Base-by-base conservation (phyloP, 1,140 invertebrate species). In the Ptiloglossa arizonensis region DNA sequence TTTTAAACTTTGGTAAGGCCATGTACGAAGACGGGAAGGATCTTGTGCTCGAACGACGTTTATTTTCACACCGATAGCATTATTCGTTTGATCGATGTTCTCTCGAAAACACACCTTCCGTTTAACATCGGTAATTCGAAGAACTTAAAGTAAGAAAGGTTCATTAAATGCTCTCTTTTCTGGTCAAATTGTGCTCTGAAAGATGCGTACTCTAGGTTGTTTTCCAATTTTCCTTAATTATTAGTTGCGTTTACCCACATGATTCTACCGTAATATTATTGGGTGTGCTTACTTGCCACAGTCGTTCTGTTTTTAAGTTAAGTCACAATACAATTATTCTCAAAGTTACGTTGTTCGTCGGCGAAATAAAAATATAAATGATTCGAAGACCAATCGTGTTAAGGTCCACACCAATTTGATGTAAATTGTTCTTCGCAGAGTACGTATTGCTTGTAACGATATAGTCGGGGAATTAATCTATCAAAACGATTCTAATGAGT, bases 1-100 rank as follows among this genome's bases (percentile, higher is more conserved):
- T 59, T 56, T 66, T 83, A 48, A 84, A 59, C 46, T 54, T 70
- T 73, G 62, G 81, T 84, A 84, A 84, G 81, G 50, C 8, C 22
- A 46, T 66, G 38, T 54, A 64, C 22, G 29, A 41, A 44, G n/a
- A 27, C 46, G 48, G 32, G 29, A 15, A n/a, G 17, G 32, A 32
- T 71, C 54, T 59, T 27, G 3, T 69, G 13, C 67, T 64, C 6
- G 29, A 15, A 60, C 62, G 62, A 46, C 19, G 27, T 69, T 59
- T 46, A 68, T 41, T 78, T 50, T 69, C 29, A 8, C 54, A 13
- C 38, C 27, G 70, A 59, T 38, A 79, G 50, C 48, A n/a, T 54
- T 29, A n/a, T 13, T 48, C 54, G 17, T 57, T 50, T 38, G 19
- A 50, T 59, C 46, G 44, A 27, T 83, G 74, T 82, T 78, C 77